These are phyloP conservation scores for Siniperca undulata DNA, from an alignment of 2,797 vertebrate species.

Conservation along the genomic window DNA sequence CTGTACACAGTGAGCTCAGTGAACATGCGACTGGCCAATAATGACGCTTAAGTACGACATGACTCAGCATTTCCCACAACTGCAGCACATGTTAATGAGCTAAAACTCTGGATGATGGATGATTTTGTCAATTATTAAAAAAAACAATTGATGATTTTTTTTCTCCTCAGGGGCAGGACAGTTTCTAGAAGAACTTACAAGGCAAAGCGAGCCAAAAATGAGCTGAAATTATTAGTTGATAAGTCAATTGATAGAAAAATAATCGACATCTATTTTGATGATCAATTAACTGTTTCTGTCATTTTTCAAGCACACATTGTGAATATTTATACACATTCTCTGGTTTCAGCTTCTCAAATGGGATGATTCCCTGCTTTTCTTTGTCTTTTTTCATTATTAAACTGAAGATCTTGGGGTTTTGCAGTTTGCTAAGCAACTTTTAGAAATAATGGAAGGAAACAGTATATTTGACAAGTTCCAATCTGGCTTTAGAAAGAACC, in stretches of 20 bases:
- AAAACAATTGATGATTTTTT: not conserved
- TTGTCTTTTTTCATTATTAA: too few species aligned
- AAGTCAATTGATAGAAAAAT: too few species aligned
- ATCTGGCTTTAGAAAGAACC: too few species aligned
- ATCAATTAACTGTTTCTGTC: too few species aligned
- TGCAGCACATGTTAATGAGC: not conserved
- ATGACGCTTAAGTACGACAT: conserved; percentile 14
- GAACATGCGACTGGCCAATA: conserved; percentile 39
- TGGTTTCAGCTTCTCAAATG: not conserved
- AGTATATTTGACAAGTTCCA: too few species aligned
- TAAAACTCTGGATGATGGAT: not conserved
- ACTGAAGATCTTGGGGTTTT: not conserved
- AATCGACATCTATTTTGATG: too few species aligned
- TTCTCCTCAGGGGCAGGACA: not conserved
- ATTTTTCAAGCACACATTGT: too few species aligned
- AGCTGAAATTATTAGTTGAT: not conserved
- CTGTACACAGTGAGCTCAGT: conserved; percentile 39
- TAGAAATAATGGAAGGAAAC: too few species aligned
- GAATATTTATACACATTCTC: too few species aligned
- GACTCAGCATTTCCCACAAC: conserved; percentile 39
- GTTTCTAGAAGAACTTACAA: not conserved
- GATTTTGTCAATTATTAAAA: not conserved
- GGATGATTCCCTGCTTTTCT: not conserved
- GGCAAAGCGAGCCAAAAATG: not conserved
- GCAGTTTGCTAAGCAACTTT: not conserved